Percentiles rank a stretch among this genome's conserved stretches.
Evolutionary conservation across 92 coral and sea anemone genomes (phyloP).

Genomic region (Paragorgia papillata): DNA sequence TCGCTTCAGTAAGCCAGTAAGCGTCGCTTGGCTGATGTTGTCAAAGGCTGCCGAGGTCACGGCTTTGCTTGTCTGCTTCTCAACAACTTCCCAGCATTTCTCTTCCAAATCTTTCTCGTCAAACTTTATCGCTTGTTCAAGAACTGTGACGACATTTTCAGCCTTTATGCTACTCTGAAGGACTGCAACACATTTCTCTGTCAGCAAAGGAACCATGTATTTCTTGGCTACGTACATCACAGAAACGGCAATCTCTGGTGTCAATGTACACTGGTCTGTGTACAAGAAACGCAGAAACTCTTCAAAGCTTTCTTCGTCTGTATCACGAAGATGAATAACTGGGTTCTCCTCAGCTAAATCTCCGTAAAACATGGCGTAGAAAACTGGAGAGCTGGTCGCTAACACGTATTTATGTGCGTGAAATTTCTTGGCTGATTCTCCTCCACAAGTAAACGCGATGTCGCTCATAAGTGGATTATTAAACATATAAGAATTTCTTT

Average conservation of each 20-base stretch:
- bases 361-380: slow-evolving; percentile 76
- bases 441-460: slow-evolving; percentile 11
- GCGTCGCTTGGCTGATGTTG: slow-evolving; percentile 32
- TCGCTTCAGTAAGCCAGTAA: slow-evolving; percentile 48
- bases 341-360: slow-evolving; percentile 58
- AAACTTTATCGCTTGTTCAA: slow-evolving; percentile 45
- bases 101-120: slow-evolving; percentile 46
- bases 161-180: slow-evolving; percentile 33
- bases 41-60: slow-evolving; percentile 56
- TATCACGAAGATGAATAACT: slow-evolving; percentile 59
- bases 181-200: slow-evolving; percentile 44
- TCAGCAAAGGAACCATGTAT: slow-evolving; percentile 57
- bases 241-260: slow-evolving; percentile 9
- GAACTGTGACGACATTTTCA: slow-evolving; percentile 52
- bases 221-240: slow-evolving; percentile 60
- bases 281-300: slow-evolving; percentile 73
- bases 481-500: slow-evolving; percentile 47
- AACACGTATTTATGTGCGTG: slow-evolving; percentile 73
- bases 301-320: slow-evolving; percentile 63
- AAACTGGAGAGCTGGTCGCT: slow-evolving; percentile 67
- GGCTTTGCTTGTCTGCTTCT: slow-evolving; percentile 44
- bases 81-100: slow-evolving; percentile 63
- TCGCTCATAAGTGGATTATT: slow-evolving; percentile 26
- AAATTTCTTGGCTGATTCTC: background rate
- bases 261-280: slow-evolving; percentile 41